Evolutionary conservation across 2,113 vertebrate genomes (phyloP).

Genomic region (Colaptes auratus): DNA sequence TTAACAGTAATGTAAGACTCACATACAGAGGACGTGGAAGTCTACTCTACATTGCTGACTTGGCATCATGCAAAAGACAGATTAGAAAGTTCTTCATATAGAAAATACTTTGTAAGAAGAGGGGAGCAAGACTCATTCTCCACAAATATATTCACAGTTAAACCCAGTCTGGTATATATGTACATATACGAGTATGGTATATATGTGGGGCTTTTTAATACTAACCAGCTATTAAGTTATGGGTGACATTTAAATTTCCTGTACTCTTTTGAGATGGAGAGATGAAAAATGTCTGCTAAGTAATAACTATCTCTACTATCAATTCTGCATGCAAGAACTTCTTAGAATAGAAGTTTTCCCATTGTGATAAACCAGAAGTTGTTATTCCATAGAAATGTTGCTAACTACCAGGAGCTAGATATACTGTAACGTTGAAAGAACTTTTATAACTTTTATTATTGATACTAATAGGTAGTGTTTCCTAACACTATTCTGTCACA

Average conservation of each 20-base stretch:
- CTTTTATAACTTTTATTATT: neutral
- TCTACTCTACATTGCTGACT: neutral
- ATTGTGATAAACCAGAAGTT: neutral
- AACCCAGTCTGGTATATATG: too few species aligned
- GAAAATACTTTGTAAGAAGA: neutral
- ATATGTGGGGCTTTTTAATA: neutral
- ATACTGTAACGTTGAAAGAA: neutral
- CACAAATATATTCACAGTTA: neutral
- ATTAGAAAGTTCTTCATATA: neutral
- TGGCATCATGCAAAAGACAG: neutral
- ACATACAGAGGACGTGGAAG: neutral
- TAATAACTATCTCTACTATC: neutral
- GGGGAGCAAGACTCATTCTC: neutral
- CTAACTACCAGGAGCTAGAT: neutral
- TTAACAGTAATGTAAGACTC: neutral
- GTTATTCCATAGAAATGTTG: neutral
- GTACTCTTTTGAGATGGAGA: neutral
- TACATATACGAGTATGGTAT: too few species aligned
- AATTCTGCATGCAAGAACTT: neutral
- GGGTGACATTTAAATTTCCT: neutral
- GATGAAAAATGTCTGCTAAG: neutral
- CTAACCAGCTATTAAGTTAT: neutral
- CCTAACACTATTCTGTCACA: neutral
- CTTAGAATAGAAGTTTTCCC: neutral
- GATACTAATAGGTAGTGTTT: neutral